Percentiles rank a stretch among this genome's conserved stretches.
Conservation (phyloP, 2,113 vertebrate genomes). For the Lampris megalopsis region DNA sequence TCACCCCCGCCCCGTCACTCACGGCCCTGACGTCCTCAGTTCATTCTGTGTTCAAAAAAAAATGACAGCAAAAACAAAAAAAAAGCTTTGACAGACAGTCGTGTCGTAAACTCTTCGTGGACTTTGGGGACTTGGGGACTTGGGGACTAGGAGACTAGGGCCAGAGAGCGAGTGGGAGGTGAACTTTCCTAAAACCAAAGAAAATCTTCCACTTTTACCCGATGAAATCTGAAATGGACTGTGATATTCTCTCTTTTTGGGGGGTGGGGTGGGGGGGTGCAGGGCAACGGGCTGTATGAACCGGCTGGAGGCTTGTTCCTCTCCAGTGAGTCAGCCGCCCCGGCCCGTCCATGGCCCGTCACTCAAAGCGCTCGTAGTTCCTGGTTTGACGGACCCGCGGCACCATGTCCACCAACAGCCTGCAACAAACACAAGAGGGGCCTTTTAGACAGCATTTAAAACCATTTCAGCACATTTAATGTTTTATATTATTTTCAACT, state of each 20-base stretch:
- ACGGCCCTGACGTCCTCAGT: no score
- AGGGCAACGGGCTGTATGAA: not conserved
- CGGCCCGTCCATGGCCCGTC: conserved; percentile 47
- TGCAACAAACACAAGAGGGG: conserved; percentile 57
- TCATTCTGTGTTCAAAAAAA: no score
- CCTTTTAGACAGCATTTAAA: not conserved
- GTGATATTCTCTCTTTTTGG: conserved; percentile 27
- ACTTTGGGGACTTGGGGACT: no score
- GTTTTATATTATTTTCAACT: no score
- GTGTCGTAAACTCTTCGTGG: no score
- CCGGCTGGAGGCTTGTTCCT: not conserved
- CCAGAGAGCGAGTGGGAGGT: not conserved
- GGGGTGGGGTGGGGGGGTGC: not conserved
- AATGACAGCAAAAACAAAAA: no score
- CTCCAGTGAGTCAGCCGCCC: conserved; percentile 12
- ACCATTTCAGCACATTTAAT: no score
- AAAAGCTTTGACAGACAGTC: no score
- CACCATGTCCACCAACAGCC: conserved; percentile 93
- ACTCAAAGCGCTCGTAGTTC: conserved; percentile 97
- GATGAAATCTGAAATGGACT: conserved; percentile 3
- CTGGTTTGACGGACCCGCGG: conserved; percentile 92
- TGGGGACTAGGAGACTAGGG: no score
- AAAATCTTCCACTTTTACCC: not conserved
- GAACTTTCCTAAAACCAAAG: not conserved
- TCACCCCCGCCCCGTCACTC: no score